A percentile compares a stretch with the other conserved stretches of the same genome.
These are phyloP conservation scores for Moxostoma hubbsi DNA, from an alignment of 2,797 vertebrate genomes.

Conservation along the genomic window DNA sequence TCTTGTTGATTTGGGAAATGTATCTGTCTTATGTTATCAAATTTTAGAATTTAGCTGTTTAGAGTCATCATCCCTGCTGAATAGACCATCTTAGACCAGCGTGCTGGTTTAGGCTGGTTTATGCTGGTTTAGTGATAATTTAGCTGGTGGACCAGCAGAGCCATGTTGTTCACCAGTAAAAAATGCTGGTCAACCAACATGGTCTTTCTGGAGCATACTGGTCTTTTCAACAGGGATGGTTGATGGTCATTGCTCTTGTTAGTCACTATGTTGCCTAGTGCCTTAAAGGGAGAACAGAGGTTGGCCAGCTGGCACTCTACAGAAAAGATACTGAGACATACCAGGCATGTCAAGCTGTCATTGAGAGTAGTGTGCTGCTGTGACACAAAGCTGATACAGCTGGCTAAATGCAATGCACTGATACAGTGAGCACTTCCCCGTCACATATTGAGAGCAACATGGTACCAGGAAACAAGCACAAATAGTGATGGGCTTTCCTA, in stretches of 20 bases:
- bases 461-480: not conserved
- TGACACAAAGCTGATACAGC: constrained; percentile 4
- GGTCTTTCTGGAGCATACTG: too few species aligned
- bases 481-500: not conserved
- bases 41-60: not conserved
- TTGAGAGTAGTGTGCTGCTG: constrained; percentile 19
- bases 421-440: not conserved
- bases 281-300: not conserved
- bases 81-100: too few species aligned
- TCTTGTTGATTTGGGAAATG: not conserved
- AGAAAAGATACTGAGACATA: constrained; percentile 12
- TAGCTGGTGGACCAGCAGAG: too few species aligned
- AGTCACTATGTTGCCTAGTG: not conserved
- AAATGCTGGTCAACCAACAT: too few species aligned
- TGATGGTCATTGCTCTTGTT: not conserved
- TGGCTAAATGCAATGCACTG: not conserved
- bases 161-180: too few species aligned
- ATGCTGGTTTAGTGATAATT: too few species aligned
- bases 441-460: not conserved
- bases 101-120: too few species aligned
- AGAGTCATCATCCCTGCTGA: not conserved
- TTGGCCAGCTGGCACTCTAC: not conserved
- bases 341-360: constrained; percentile 29
- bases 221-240: too few species aligned
- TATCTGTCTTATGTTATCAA: not conserved